Conservation (phyloP, 2,888 invertebrate genomes). For the Drosophila demipolita region DNA sequence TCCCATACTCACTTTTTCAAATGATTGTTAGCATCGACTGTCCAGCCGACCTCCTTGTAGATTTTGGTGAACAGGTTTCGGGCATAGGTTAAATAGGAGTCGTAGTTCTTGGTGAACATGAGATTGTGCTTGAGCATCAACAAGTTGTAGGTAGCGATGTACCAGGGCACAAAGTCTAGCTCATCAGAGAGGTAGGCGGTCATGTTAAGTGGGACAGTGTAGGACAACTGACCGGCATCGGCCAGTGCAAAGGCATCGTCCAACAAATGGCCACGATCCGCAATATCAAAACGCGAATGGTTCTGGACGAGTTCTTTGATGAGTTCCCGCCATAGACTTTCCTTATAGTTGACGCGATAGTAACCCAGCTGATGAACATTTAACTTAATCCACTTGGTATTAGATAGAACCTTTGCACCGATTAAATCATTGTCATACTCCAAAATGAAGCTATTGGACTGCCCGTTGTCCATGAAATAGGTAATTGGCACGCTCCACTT, state of each 20-base stretch:
- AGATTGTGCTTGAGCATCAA: conserved; percentile 86
- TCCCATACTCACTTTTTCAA: conserved; percentile 68
- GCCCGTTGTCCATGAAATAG: conserved; percentile 87
- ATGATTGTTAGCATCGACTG: conserved; percentile 85
- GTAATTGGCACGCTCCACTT: conserved; percentile 93
- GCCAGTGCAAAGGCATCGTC: conserved; percentile 94
- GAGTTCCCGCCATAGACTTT: conserved; percentile 87
- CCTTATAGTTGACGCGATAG: conserved; percentile 93
- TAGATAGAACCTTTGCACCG: conserved; percentile 76
- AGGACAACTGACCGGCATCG: conserved; percentile 88
- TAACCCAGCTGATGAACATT: conserved; percentile 93
- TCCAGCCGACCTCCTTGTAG: conserved; percentile 89
- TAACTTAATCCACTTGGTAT: conserved; percentile 90
- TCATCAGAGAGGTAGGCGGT: conserved; percentile 89
- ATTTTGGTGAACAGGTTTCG: conserved; percentile 86
- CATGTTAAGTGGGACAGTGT: conserved; percentile 89
- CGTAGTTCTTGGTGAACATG: conserved; percentile 86
- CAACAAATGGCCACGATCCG: conserved; percentile 91
- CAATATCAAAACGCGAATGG: conserved; percentile 85
- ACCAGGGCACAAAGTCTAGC: conserved; percentile 90
- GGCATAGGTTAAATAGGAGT: conserved; percentile 87
- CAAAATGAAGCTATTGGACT: conserved; percentile 78
- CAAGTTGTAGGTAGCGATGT: conserved; percentile 87
- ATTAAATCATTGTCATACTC: conserved; percentile 41
- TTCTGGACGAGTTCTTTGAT: conserved; percentile 78